Base-by-base conservation (phyloP, 1,140 invertebrate genomes). In the Eumeta japonica region DNA sequence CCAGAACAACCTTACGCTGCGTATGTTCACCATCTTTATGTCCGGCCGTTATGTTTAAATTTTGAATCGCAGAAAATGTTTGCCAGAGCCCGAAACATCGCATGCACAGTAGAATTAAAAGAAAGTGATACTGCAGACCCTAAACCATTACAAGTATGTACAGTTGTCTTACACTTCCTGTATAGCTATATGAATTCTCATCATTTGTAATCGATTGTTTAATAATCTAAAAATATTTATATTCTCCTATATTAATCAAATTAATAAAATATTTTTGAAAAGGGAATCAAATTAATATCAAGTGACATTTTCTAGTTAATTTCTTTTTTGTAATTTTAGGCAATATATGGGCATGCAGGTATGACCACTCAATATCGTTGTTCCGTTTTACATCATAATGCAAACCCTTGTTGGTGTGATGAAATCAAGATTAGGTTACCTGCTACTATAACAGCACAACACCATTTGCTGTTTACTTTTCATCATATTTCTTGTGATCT, bases 61-160 rank as follows among this genome's bases (percentile, higher is more conserved):
- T 96, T 93, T 61, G 93, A 96, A 63, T 86, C 86, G n/a, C 92
- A 96, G 67, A 95, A 94, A 62, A 79, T 84, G 48, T 93, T 93
- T 59, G 85, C 83, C 1, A 76, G 92, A 60, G 92, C 93, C 1
- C 79, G 93, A 49, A 97, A 97, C 60, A 92, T 97, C 50, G 88
- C 90, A 0, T 94, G 92, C 44, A 80, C 86, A 28, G 79, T 97
- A 5, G 92, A 97, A 72, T 58, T 97, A 14, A 78, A 86, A 35
- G 90, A 94, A 52, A 81, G 82, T 19, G 68, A 71, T 37, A 53
- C 51, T 4, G 68, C 64, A 1, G 68, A 71, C 27, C 58, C 59
- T 38, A 64, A 59, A 39, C 41, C 64, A 0, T 51, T 74, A 30
- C 58, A 62, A 56, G 66, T 65, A 43, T 34, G 46, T n/a, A n/a